Evolutionary conservation across 2,113 vertebrate genomes (phyloP).

Genomic region (Sialia sialis): DNA sequence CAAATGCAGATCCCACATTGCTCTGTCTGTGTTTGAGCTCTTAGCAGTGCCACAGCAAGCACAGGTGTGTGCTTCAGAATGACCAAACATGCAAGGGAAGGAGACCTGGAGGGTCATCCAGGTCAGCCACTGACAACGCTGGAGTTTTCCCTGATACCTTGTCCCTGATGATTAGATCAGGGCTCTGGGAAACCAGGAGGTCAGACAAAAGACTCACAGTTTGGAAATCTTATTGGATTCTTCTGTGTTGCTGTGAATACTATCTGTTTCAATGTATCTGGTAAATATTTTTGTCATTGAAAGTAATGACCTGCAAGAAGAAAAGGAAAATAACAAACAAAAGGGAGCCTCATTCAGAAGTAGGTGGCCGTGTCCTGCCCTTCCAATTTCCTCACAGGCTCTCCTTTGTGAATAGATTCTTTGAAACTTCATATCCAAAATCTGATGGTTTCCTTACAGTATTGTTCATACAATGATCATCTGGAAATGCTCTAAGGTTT

Average conservation of each 20-base stretch:
- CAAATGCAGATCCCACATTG: not conserved
- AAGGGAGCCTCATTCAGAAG: constrained; percentile 6
- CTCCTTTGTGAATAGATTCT: constrained; percentile 66
- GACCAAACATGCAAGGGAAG: not conserved
- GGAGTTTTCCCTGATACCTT: not conserved
- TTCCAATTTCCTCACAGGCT: not conserved
- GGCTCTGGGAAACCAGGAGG: constrained; percentile 2
- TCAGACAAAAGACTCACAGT: constrained; percentile 35
- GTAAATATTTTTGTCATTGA: constrained; percentile 61
- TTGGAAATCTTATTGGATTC: constrained; percentile 72
- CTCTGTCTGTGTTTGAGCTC: not conserved
- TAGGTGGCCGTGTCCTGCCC: constrained; percentile 55
- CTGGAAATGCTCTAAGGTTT: constrained; percentile 39
- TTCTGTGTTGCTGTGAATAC: constrained; percentile 49
- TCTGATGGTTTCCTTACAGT: constrained; percentile 27
- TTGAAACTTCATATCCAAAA: constrained; percentile 63
- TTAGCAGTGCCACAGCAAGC: not conserved
- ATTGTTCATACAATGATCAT: constrained; percentile 7
- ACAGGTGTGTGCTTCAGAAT: not conserved
- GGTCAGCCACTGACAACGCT: rapidly evolving
- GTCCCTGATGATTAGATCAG: not conserved
- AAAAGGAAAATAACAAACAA: constrained; percentile 11
- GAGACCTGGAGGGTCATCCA: not conserved
- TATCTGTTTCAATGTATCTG: constrained; percentile 70
- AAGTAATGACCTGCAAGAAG: constrained; percentile 61